phyloP scores from a whole-genome alignment of 2,888 invertebrate species.

The Plebejus anna region DNA sequence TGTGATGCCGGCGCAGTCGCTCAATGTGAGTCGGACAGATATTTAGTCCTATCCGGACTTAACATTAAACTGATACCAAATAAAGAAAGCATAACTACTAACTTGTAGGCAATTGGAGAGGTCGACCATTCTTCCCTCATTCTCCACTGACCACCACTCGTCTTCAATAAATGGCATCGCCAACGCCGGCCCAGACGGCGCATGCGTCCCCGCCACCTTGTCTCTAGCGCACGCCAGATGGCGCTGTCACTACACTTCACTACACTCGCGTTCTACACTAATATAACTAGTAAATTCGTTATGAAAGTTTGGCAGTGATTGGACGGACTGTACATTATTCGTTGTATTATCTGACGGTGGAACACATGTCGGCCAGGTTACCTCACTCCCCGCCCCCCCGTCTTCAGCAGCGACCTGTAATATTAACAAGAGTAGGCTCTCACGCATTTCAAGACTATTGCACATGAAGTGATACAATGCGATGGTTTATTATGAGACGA shows the following conservation, averaged over 20 bases:
- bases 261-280: constrained; percentile 54
- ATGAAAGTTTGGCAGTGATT: constrained; percentile 72
- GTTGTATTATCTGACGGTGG: constrained; percentile 60
- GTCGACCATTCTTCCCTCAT: constrained; percentile 96
- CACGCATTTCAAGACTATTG: constrained; percentile 60
- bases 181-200: constrained; percentile 82
- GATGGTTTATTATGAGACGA: not conserved
- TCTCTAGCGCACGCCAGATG: constrained; percentile 63
- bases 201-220: constrained; percentile 83
- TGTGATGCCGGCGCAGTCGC: too few relatives aligned
- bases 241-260: constrained; percentile 52
- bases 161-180: constrained; percentile 98
- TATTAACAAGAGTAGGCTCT: constrained; percentile 67
- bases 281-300: constrained; percentile 72
- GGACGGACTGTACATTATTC: constrained; percentile 77
- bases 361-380: constrained; percentile 74
- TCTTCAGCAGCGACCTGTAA: constrained; percentile 76
- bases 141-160: constrained; percentile 97
- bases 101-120: constrained; percentile 94
- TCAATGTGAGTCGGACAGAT: too few relatives aligned
- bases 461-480: not conserved
- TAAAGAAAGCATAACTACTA: constrained; percentile 34
- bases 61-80: not conserved
- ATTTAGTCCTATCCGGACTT: too few relatives aligned
- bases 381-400: constrained; percentile 69